Conservation (phyloP, 2,888 invertebrate species). For the Galerucella calmariensis region DNA sequence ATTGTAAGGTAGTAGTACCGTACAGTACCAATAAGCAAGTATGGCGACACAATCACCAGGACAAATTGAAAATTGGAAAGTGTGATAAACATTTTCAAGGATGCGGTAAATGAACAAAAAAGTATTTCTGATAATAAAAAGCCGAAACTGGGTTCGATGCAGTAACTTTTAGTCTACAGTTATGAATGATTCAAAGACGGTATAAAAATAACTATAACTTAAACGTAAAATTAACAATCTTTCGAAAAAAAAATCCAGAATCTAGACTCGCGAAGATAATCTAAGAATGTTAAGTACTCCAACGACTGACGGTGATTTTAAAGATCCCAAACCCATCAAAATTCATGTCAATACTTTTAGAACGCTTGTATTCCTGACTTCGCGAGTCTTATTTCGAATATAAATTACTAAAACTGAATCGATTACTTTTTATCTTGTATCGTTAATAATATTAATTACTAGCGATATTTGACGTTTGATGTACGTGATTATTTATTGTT, state of each 20-base stretch:
- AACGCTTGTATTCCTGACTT: slow-evolving; percentile 27
- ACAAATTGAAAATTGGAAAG: too few species aligned
- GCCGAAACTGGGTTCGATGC: neutral
- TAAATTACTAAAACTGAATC: slow-evolving; percentile 34
- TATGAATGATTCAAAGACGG: slow-evolving; percentile 5
- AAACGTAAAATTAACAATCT: neutral
- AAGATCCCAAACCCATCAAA: slow-evolving; percentile 32
- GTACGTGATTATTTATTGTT: slow-evolving; percentile 18
- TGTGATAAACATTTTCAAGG: too few species aligned
- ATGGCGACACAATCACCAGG: too few species aligned
- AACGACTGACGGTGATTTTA: slow-evolving; percentile 27
- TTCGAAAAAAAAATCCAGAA: slow-evolving; percentile 14
- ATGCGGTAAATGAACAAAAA: too few species aligned
- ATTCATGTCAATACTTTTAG: slow-evolving; percentile 32
- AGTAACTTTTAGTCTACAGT: neutral
- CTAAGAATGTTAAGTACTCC: slow-evolving; percentile 32
- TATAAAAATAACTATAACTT: slow-evolving; percentile 1
- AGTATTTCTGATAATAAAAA: neutral
- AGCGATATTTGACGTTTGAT: slow-evolving; percentile 30
- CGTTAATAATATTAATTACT: slow-evolving; percentile 35
- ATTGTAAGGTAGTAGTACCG: too few species aligned
- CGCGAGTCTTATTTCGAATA: slow-evolving; percentile 28
- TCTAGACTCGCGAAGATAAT: slow-evolving; percentile 29
- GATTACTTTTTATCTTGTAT: slow-evolving; percentile 34
- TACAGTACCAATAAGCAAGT: too few species aligned